phyloP scores from a whole-genome alignment of 2,113 vertebrate species.

The Psettodes erumei region DNA sequence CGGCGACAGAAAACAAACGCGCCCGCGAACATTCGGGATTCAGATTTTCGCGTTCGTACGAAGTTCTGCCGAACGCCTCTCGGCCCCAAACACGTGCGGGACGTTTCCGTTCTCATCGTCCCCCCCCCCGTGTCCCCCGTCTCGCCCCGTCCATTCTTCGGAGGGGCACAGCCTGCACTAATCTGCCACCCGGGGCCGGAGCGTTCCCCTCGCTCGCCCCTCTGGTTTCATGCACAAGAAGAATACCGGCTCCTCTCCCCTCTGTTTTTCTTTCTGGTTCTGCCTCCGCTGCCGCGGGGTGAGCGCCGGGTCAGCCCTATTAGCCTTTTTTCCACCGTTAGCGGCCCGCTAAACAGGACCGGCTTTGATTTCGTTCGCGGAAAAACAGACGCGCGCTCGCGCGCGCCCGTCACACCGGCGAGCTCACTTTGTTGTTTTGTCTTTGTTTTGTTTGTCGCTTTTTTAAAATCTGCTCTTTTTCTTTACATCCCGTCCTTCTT shows the following conservation, averaged over 20 bases:
- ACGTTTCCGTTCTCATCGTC: too few species aligned
- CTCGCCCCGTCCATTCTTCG: constrained; percentile 46
- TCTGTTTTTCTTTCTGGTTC: constrained; percentile 75
- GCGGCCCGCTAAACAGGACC: constrained; percentile 69
- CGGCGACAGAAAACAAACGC: too few species aligned
- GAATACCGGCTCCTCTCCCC: constrained; percentile 71
- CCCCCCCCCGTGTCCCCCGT: constrained; percentile 7
- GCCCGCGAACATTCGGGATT: too few species aligned
- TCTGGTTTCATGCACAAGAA: constrained; percentile 74
- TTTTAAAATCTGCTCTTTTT: too few species aligned
- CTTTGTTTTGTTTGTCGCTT: not conserved
- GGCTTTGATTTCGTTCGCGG: constrained; percentile 72
- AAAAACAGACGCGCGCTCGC: constrained; percentile 25
- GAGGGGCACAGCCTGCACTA: constrained; percentile 58
- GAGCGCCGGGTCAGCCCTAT: constrained; percentile 76
- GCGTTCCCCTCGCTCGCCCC: constrained; percentile 47
- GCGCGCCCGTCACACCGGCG: constrained; percentile 23
- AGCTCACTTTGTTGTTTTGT: constrained; percentile 49
- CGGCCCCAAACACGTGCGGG: too few species aligned
- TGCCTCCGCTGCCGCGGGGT: constrained; percentile 64
- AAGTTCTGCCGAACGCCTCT: too few species aligned
- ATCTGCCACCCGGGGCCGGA: constrained; percentile 52
- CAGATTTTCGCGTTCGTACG: too few species aligned
- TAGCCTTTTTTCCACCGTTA: constrained; percentile 79
- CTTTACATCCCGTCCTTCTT: too few species aligned